These are phyloP conservation scores for Solenopsis invicta DNA, from an alignment of 1,140 invertebrate species.

Conservation along the genomic window DNA sequence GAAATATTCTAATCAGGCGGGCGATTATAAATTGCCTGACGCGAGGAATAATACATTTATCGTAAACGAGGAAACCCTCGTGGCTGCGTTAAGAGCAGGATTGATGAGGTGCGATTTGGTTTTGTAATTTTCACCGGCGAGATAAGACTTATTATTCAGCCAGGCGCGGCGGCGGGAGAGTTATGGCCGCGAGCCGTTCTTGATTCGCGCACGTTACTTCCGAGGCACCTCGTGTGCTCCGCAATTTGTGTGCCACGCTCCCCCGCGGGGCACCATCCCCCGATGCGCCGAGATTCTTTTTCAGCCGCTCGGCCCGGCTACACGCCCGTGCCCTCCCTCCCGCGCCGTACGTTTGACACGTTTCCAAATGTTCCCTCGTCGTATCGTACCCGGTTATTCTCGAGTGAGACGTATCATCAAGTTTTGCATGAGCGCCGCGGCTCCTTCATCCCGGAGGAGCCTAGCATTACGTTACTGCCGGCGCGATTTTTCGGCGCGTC, in stretches of 20 bases:
- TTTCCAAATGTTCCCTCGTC: background rate
- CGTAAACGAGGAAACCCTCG: slow-evolving; percentile 29
- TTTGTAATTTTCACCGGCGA: slow-evolving; percentile 40
- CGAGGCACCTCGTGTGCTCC: slow-evolving; percentile 10
- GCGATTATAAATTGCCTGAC: slow-evolving; percentile 30
- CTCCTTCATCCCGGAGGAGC: background rate
- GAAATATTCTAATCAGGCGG: slow-evolving; percentile 35
- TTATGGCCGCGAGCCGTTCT: slow-evolving; percentile 37
- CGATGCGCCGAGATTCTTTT: background rate
- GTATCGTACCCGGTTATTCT: background rate
- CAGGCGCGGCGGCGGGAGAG: background rate
- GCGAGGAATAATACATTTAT: slow-evolving; percentile 25
- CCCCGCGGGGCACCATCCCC: background rate
- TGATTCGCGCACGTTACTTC: slow-evolving; percentile 50
- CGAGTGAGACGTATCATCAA: slow-evolving; percentile 22
- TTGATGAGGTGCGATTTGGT: slow-evolving; percentile 37
- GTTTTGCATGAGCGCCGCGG: slow-evolving; percentile 24
- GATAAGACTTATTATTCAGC: slow-evolving; percentile 48
- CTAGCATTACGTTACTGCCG: background rate
- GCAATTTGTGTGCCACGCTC: slow-evolving; percentile 25
- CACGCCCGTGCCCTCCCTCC: background rate
- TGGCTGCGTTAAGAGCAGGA: slow-evolving; percentile 33
- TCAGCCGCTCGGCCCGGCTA: background rate
- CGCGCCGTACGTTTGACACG: background rate
- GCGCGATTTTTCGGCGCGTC: slow-evolving; percentile 29